Evolutionary conservation across 2,113 vertebrate species (phyloP).

Genomic region (Microcebus ravelobensis): DNA sequence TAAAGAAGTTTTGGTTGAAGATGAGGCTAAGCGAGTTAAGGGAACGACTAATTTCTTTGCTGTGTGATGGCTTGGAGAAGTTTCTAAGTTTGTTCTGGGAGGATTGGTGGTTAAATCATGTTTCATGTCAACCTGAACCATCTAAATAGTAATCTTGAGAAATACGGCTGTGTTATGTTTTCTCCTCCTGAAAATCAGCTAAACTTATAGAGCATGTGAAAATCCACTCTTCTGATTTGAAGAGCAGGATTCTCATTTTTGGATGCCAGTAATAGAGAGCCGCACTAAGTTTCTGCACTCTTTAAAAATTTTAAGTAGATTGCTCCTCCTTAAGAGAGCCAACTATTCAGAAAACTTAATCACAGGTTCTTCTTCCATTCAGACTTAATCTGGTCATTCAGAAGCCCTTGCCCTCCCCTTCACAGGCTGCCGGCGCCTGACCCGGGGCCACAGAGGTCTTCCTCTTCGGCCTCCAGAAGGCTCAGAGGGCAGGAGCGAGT

Average conservation of each 20-base stretch:
- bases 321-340: constrained; percentile 31
- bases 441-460: constrained; percentile 49
- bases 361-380: constrained; percentile 71
- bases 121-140: neutral
- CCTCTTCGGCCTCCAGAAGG: neutral
- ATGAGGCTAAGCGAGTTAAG: neutral
- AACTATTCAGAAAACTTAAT: constrained; percentile 69
- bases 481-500: neutral
- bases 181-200: constrained; percentile 6
- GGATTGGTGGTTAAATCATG: neutral
- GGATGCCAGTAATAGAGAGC: neutral
- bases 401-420: constrained; percentile 24
- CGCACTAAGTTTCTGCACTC: neutral
- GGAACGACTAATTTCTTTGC: neutral
- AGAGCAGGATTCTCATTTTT: neutral
- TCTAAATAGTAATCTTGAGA: constrained; percentile 7
- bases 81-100: constrained; percentile 30
- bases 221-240: neutral
- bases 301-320: neutral
- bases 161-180: neutral
- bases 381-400: constrained; percentile 70
- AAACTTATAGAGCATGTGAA: neutral
- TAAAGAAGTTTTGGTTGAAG: constrained; percentile 27
- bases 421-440: neutral
- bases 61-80: constrained; percentile 7